A percentile compares a stretch with the other conserved stretches of the same genome.
phyloP scores from a whole-genome alignment of 2,888 invertebrate species.

The Brenthis daphne region DNA sequence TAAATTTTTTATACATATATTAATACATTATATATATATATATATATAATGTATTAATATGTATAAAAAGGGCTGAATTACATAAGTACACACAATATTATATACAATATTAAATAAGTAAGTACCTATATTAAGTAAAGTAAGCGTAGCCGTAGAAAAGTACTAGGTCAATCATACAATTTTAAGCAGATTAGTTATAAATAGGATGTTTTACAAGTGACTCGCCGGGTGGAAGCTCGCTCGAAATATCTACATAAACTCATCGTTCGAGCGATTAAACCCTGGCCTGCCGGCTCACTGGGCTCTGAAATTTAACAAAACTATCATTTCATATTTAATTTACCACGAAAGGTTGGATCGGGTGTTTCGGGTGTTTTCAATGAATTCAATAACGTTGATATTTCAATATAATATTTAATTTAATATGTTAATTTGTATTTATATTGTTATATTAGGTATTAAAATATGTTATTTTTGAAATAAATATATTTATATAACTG shows the following conservation, averaged over 20 bases:
- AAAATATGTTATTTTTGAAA: no score
- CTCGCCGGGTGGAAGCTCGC: background rate
- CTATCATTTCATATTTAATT: conserved; percentile 25
- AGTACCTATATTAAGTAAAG: no score
- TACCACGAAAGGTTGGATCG: conserved; percentile 1
- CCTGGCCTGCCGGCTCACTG: conserved; percentile 19
- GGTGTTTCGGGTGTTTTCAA: no score
- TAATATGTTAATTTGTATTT: background rate
- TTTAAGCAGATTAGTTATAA: conserved; percentile 1
- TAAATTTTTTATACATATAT: no score
- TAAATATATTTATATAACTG: no score
- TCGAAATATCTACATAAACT: conserved; percentile 15
- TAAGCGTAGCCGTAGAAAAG: no score
- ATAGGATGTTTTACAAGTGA: conserved; percentile 9
- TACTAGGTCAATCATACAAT: background rate
- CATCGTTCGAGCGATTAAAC: conserved; percentile 27
- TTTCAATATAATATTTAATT: background rate
- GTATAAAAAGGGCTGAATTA: no score
- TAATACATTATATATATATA: no score
- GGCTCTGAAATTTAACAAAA: conserved; percentile 21
- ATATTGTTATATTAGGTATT: no score
- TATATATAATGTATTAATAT: no score
- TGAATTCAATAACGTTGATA: conserved; percentile 4
- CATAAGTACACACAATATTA: no score
- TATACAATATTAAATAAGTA: no score